Conservation (phyloP, 53 echinoderm and acorn worm genomes). For the Zoroaster sp. region DNA sequence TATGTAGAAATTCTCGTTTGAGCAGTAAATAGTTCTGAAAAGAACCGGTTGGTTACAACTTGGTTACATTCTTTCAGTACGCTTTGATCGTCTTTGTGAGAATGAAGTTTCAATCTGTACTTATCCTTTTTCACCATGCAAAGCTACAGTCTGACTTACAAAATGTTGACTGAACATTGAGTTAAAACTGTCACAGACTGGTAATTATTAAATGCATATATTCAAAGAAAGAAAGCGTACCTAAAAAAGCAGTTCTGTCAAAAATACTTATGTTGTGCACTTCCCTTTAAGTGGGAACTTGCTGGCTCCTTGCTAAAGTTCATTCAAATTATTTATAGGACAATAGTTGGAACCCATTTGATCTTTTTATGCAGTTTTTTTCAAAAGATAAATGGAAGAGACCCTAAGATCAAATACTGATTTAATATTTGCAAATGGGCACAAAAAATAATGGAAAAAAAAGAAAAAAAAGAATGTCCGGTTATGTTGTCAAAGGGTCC, state of each 20-base stretch:
- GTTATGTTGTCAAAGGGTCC: background rate
- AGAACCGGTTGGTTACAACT: too few species aligned
- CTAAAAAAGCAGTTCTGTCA: too few species aligned
- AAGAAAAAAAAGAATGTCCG: conserved; percentile 6
- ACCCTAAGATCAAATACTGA: conserved; percentile 22
- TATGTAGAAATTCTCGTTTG: too few species aligned
- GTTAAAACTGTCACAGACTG: too few species aligned
- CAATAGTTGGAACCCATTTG: conserved; percentile 20
- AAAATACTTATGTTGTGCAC: background rate
- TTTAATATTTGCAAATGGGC: conserved; percentile 15
- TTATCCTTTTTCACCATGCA: too few species aligned
- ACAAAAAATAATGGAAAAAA: background rate
- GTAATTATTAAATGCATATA: too few species aligned
- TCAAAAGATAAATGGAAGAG: conserved; percentile 18
- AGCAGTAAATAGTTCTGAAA: too few species aligned
- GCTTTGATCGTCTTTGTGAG: too few species aligned
- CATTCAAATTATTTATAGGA: background rate
- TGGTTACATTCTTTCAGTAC: too few species aligned
- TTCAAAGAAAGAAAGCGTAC: background rate
- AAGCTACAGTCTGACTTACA: too few species aligned
- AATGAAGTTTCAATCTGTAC: too few species aligned
- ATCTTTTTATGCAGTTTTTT: background rate
- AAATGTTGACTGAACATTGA: too few species aligned
- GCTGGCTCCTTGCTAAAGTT: background rate
- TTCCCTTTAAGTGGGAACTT: background rate